These are phyloP conservation scores for Mystacornis crossleyi DNA, from an alignment of 2,113 vertebrate genomes.

Conservation along the genomic window DNA sequence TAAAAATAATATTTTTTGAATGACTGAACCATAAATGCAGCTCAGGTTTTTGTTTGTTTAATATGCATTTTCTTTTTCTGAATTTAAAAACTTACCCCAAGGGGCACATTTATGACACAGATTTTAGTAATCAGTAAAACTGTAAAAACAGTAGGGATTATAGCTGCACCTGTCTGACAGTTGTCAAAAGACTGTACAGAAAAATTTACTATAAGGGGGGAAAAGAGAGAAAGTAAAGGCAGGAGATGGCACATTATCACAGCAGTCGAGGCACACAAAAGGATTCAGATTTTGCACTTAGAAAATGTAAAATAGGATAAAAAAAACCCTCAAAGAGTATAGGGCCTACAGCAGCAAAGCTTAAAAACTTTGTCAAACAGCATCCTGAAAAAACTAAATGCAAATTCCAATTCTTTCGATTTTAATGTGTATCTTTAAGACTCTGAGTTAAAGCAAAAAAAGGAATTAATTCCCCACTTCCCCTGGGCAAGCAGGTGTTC, in stretches of 20 bases:
- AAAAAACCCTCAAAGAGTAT: accelerated
- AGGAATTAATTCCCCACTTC: background rate
- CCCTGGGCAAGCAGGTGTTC: background rate
- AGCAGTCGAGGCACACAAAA: background rate
- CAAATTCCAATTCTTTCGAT: background rate
- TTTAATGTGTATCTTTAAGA: background rate
- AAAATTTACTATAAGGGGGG: background rate
- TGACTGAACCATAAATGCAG: background rate
- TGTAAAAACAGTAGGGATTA: background rate
- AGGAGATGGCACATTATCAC: background rate
- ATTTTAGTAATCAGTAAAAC: background rate
- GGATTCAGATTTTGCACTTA: background rate
- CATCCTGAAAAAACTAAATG: background rate
- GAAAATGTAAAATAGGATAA: background rate
- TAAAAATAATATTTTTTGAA: background rate
- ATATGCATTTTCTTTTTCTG: background rate
- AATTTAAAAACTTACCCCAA: background rate
- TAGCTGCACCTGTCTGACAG: background rate
- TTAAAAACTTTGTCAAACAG: background rate
- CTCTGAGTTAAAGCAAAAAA: background rate
- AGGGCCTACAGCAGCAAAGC: background rate
- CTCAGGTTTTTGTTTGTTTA: background rate
- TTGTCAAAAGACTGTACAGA: background rate
- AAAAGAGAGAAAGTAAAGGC: background rate
- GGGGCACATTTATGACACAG: background rate